phyloP scores from a whole-genome alignment of 2,888 invertebrate genomes.

The Drosophila tripunctata region DNA sequence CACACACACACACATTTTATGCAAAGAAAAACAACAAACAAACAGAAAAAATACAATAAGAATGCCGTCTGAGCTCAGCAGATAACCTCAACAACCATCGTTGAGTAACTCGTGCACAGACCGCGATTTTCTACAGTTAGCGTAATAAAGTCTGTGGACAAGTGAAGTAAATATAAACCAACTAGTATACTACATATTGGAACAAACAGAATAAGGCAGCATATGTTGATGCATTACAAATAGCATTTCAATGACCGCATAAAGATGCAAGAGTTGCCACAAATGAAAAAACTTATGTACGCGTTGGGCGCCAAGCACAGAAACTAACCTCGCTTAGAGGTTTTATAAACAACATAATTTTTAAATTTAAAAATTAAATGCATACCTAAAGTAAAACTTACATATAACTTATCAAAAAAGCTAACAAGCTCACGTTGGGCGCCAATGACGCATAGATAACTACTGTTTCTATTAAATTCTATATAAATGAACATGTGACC shows the following conservation, averaged over 20 bases:
- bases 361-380: too few relatives aligned
- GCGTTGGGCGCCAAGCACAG: too few relatives aligned
- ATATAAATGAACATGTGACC: too few relatives aligned
- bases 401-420: too few relatives aligned
- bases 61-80: slow-evolving; percentile 24
- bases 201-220: not conserved
- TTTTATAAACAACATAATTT: too few relatives aligned
- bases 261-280: not conserved
- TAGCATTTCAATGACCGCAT: not conserved
- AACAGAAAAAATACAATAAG: slow-evolving; percentile 26
- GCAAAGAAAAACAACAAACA: slow-evolving; percentile 30
- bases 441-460: not conserved
- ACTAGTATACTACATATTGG: not conserved
- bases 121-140: slow-evolving; percentile 15
- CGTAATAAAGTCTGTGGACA: slow-evolving; percentile 10
- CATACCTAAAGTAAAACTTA: too few relatives aligned
- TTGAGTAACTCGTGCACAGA: not conserved
- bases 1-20: slow-evolving; percentile 34
- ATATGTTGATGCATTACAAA: not conserved
- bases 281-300: too few relatives aligned
- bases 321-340: too few relatives aligned
- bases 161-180: slow-evolving; percentile 2
- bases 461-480: too few relatives aligned
- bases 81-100: slow-evolving; percentile 34
- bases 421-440: not conserved